phyloP scores from a whole-genome alignment of 1,140 invertebrate genomes.

The Camponotus vicinus region DNA sequence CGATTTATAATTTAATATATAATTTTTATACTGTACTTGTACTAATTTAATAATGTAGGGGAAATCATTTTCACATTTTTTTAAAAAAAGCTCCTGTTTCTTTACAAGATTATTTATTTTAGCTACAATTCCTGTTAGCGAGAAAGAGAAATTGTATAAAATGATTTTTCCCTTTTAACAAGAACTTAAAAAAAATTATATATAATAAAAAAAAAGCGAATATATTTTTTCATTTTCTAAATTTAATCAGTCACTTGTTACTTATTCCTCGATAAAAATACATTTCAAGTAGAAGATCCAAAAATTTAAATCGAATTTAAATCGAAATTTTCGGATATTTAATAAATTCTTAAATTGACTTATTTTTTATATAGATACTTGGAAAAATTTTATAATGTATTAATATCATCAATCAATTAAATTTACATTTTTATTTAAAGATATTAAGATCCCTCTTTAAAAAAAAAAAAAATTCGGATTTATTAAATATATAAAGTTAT shows the following conservation, averaged over 20 bases:
- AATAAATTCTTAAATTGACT: background rate
- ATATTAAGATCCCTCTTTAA: background rate
- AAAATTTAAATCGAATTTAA: no score
- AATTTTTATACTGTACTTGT: no score
- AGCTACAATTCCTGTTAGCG: background rate
- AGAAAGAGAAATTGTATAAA: background rate
- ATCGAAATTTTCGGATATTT: no score
- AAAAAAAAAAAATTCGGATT: background rate
- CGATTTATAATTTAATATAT: slow-evolving; percentile 3
- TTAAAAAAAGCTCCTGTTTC: background rate
- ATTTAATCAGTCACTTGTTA: no score
- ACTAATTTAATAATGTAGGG: no score
- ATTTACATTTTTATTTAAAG: slow-evolving; percentile 7
- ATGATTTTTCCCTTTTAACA: no score
- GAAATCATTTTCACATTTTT: background rate
- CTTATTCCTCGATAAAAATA: no score
- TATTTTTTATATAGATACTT: background rate
- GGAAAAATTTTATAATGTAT: background rate
- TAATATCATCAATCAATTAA: background rate
- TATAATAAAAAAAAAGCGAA: background rate
- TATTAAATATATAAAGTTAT: background rate
- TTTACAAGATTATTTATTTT: background rate
- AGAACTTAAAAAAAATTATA: background rate
- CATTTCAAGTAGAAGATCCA: no score
- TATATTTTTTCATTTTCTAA: background rate